Evolutionary conservation across 1,140 invertebrate genomes (phyloP).

Genomic region (Aphidius gifuensis): DNA sequence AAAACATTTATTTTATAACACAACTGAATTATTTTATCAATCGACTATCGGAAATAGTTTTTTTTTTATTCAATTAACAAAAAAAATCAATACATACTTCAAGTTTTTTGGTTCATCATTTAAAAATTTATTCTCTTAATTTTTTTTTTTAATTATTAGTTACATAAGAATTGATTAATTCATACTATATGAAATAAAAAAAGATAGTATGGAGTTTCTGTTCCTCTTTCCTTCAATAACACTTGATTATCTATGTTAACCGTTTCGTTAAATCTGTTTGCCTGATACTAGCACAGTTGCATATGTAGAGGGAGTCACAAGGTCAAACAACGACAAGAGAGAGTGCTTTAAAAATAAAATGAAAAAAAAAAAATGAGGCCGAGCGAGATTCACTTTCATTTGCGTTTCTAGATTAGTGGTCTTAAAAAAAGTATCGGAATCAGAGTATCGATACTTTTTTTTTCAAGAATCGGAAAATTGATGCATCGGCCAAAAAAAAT

Average conservation of each 20-base stretch:
- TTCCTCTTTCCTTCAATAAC: constrained; percentile 10
- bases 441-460: too few species aligned
- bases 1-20: too few species aligned
- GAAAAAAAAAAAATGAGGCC: background rate
- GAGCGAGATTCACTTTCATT: constrained; percentile 7
- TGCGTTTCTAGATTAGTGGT: background rate
- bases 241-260: background rate
- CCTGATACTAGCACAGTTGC: constrained; percentile 29
- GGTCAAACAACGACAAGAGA: constrained; percentile 1
- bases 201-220: background rate
- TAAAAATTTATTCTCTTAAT: constrained; percentile 7
- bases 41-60: background rate
- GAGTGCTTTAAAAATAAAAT: constrained; percentile 14
- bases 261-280: constrained; percentile 10
- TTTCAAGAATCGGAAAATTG: too few species aligned
- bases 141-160: background rate
- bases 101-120: background rate
- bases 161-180: too few species aligned
- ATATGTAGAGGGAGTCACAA: constrained; percentile 36
- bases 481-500: too few species aligned
- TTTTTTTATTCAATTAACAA: constrained; percentile 1
- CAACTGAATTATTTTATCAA: background rate
- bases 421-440: background rate
- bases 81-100: constrained; percentile 3
- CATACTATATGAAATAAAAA: too few species aligned